These are phyloP conservation scores for Sinocyclocheilus grahami DNA, from an alignment of 2,113 vertebrate genomes.

Conservation along the genomic window DNA sequence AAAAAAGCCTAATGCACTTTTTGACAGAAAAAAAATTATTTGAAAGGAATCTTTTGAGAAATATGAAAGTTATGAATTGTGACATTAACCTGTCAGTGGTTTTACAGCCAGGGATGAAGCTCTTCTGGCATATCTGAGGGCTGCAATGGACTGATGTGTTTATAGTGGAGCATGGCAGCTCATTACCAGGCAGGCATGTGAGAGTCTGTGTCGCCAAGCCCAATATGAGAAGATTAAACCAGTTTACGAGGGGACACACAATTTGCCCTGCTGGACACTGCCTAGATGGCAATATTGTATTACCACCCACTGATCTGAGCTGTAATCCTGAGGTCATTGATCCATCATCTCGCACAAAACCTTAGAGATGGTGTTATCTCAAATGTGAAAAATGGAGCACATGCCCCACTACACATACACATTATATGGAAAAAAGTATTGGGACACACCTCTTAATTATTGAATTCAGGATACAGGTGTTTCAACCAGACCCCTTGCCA, in stretches of 20 bases:
- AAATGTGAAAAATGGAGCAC: neutral
- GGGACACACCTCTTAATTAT: neutral
- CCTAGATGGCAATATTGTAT: slow-evolving; percentile 44
- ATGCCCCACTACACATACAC: neutral
- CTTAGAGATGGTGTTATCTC: neutral
- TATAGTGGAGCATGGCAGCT: slow-evolving; percentile 57
- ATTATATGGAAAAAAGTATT: neutral
- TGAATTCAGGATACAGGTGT: neutral
- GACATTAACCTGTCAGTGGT: slow-evolving; percentile 68
- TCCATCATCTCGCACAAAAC: slow-evolving; percentile 36
- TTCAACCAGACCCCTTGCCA: neutral
- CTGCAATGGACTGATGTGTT: slow-evolving; percentile 53
- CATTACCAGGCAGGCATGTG: slow-evolving; percentile 62
- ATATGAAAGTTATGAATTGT: slow-evolving; percentile 67
- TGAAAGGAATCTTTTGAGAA: slow-evolving; percentile 54
- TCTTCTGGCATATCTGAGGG: slow-evolving; percentile 40
- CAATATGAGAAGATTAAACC: slow-evolving; percentile 70
- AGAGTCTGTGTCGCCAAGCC: slow-evolving; percentile 55
- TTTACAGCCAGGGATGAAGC: slow-evolving; percentile 46
- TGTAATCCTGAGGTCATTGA: slow-evolving; percentile 33
- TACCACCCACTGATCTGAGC: slow-evolving; percentile 54
- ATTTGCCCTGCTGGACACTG: slow-evolving; percentile 62
- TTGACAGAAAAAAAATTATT: slow-evolving; percentile 44
- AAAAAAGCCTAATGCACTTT: slow-evolving; percentile 49
- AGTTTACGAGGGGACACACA: slow-evolving; percentile 65